These are phyloP conservation scores for Pterophyllum scalare DNA, from an alignment of 2,113 vertebrate genomes.

Conservation along the genomic window DNA sequence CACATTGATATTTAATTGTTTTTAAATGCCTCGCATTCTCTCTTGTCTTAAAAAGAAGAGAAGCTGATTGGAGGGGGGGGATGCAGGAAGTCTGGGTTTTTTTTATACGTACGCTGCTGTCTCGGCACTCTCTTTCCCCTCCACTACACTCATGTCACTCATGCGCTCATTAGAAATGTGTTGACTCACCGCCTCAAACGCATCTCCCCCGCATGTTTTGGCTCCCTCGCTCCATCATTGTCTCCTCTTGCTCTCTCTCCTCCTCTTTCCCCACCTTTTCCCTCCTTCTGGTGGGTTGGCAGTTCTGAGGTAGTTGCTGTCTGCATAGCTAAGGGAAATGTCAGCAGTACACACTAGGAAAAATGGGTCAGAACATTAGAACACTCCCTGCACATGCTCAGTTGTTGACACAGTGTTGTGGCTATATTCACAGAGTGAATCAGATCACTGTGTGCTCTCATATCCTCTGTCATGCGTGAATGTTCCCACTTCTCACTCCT, in stretches of 20 bases:
- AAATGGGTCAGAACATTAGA: constrained; percentile 79
- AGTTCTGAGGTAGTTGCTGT: constrained; percentile 76
- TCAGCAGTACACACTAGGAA: constrained; percentile 68
- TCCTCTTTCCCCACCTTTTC: neutral
- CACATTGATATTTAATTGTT: constrained; percentile 41
- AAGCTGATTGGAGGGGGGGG: constrained; percentile 37
- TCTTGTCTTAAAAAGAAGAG: constrained; percentile 55
- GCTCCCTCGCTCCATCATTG: constrained; percentile 54
- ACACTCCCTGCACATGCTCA: constrained; percentile 72
- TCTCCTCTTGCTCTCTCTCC: constrained; percentile 29
- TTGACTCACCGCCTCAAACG: constrained; percentile 71
- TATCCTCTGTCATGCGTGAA: constrained; percentile 60
- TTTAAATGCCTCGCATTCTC: constrained; percentile 38
- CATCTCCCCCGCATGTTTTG: constrained; percentile 6
- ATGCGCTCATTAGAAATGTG: constrained; percentile 73
- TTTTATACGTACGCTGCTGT: constrained; percentile 42
- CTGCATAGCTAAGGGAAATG: constrained; percentile 81
- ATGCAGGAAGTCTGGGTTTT: constrained; percentile 26
- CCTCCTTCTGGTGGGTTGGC: constrained; percentile 75
- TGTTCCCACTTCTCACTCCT: constrained; percentile 75
- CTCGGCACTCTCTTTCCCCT: constrained; percentile 25
- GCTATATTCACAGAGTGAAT: constrained; percentile 52
- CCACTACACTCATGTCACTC: constrained; percentile 56
- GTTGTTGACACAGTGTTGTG: constrained; percentile 51
- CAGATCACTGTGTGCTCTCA: constrained; percentile 68